Evolutionary conservation across 2,888 invertebrate genomes (phyloP).

Genomic region (Pammene aurita): DNA sequence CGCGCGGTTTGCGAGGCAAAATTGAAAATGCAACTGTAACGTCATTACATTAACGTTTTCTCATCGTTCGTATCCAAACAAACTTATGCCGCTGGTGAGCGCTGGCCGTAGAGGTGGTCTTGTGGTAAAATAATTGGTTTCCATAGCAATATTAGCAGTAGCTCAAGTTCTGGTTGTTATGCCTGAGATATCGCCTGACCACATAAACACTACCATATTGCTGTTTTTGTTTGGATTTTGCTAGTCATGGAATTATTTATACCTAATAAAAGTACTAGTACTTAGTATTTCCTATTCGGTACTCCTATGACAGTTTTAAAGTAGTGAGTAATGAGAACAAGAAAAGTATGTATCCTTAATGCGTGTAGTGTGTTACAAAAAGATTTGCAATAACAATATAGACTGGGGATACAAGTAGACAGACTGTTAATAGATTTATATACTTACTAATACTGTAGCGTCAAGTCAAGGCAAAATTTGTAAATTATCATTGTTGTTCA

Average conservation of each 20-base stretch:
- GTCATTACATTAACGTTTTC: too few relatives aligned
- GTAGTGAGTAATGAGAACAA: slow-evolving; percentile 30
- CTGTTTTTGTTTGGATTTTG: slow-evolving; percentile 26
- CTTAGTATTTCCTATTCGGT: slow-evolving; percentile 35
- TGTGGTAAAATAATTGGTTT: slow-evolving; percentile 13
- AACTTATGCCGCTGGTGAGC: background rate
- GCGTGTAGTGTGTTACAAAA: slow-evolving; percentile 31
- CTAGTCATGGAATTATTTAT: slow-evolving; percentile 37
- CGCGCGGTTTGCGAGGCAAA: too few relatives aligned
- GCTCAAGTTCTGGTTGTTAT: background rate
- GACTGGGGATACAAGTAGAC: slow-evolving; percentile 38
- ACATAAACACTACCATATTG: background rate
- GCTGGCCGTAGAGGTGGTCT: background rate
- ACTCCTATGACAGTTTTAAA: slow-evolving; percentile 31
- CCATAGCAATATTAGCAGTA: slow-evolving; percentile 29
- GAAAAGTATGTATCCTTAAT: slow-evolving; percentile 25
- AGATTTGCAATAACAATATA: slow-evolving; percentile 37
- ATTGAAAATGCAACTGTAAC: too few relatives aligned
- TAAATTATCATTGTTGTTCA: background rate
- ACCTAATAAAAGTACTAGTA: slow-evolving; percentile 20
- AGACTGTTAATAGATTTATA: slow-evolving; percentile 39
- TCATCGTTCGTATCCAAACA: too few relatives aligned
- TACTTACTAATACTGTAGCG: slow-evolving; percentile 16
- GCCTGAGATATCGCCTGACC: slow-evolving; percentile 18
- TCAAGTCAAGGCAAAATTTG: slow-evolving; percentile 13